These are phyloP conservation scores for Brenthis daphne DNA, from an alignment of 2,888 invertebrate genomes.

Conservation along the genomic window DNA sequence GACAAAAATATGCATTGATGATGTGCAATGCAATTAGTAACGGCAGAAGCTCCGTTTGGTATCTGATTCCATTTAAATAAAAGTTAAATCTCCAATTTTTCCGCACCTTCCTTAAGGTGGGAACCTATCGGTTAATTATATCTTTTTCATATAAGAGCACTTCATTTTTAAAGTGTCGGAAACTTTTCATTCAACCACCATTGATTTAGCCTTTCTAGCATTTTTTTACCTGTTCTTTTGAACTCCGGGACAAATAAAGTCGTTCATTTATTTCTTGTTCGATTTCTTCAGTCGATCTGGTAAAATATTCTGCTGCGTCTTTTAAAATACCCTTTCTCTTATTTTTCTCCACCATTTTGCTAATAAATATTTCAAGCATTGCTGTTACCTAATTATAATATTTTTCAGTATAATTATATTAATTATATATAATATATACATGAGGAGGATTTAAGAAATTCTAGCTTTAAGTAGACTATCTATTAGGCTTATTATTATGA, in stretches of 20 bases:
- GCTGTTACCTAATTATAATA: slow-evolving; percentile 53
- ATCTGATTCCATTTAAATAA: slow-evolving; percentile 21
- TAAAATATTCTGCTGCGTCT: slow-evolving; percentile 56
- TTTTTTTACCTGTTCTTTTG: slow-evolving; percentile 41
- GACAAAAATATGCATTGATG: slow-evolving; percentile 21
- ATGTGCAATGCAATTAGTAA: slow-evolving; percentile 20
- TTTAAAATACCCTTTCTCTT: slow-evolving; percentile 53
- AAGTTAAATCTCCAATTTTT: slow-evolving; percentile 12
- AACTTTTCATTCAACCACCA: too few species aligned
- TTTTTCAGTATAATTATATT: neutral
- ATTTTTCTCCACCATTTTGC: slow-evolving; percentile 47
- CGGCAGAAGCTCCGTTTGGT: slow-evolving; percentile 11
- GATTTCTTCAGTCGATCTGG: slow-evolving; percentile 52
- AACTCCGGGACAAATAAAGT: slow-evolving; percentile 45
- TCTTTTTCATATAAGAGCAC: neutral
- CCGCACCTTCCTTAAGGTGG: neutral
- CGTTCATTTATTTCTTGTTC: slow-evolving; percentile 54
- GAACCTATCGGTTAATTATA: neutral
- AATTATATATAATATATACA: too few species aligned
- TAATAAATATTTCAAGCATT: slow-evolving; percentile 55
- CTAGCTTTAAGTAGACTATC: too few species aligned
- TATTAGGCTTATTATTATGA: too few species aligned
- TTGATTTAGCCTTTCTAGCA: too few species aligned
- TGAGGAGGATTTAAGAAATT: too few species aligned
- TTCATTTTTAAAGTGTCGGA: too few species aligned